These are phyloP conservation scores for Sebastes minor DNA, from an alignment of 2,797 vertebrate genomes.

Conservation along the genomic window DNA sequence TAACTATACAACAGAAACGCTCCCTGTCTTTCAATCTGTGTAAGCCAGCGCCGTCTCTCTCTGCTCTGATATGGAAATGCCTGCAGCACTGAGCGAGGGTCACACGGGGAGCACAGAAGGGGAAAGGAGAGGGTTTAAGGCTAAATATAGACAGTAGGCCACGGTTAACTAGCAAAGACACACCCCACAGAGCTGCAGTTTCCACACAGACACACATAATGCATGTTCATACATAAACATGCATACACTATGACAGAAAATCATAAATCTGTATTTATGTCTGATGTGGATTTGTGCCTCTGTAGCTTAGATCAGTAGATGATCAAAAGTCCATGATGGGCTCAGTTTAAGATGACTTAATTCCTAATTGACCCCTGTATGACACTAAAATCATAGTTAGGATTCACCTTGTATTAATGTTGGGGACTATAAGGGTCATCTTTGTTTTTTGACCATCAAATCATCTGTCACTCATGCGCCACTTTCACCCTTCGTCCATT, in stretches of 20 bases:
- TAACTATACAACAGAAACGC: conserved; percentile 18
- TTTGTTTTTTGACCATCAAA: conserved; percentile 15
- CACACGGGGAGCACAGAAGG: conserved; percentile 65
- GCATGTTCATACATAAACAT: conserved; percentile 16
- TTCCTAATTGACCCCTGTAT: conserved; percentile 52
- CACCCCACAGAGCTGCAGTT: conserved; percentile 64
- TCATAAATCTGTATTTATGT: conserved; percentile 8
- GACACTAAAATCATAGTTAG: conserved; percentile 11
- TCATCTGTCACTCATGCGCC: not conserved
- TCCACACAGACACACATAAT: conserved; percentile 38
- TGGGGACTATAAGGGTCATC: not conserved
- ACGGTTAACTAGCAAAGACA: conserved; percentile 76
- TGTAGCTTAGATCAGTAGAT: conserved; percentile 15
- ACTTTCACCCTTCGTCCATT: conserved; percentile 20
- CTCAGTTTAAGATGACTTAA: conserved; percentile 23
- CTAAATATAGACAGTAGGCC: conserved; percentile 83
- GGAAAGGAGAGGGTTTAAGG: conserved; percentile 65
- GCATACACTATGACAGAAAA: not conserved
- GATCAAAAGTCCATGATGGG: conserved; percentile 21
- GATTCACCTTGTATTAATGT: conserved; percentile 11
- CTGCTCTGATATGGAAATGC: conserved; percentile 83
- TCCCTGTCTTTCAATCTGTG: conserved; percentile 34
- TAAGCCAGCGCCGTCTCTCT: conserved; percentile 53
- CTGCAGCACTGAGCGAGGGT: conserved; percentile 76
- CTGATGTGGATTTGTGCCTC: not conserved